These are phyloP conservation scores for Xanthia togata DNA, from an alignment of 2,888 invertebrate species.

Conservation along the genomic window DNA sequence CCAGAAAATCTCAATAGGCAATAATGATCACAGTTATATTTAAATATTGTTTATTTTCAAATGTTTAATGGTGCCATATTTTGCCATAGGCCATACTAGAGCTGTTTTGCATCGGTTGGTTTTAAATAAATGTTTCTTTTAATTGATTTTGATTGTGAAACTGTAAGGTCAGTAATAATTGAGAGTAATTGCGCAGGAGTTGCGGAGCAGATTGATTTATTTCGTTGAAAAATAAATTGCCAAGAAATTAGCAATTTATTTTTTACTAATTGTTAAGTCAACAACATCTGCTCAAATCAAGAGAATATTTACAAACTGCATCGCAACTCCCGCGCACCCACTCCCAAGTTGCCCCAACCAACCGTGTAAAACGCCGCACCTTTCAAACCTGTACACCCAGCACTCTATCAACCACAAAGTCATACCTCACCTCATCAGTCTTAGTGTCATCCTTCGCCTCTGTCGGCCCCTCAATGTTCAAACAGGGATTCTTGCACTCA, in stretches of 20 bases:
- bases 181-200: constrained; percentile 36
- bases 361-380: constrained; percentile 59
- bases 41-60: constrained; percentile 75
- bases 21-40: constrained; percentile 84
- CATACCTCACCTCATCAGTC: constrained; percentile 92
- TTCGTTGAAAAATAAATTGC: neutral
- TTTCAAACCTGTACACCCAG: constrained; percentile 95
- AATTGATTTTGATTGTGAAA: constrained; percentile 15
- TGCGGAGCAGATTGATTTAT: neutral
- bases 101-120: constrained; percentile 57
- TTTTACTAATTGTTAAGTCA: neutral
- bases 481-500: constrained; percentile 84
- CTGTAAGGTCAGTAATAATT: constrained; percentile 7
- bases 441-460: constrained; percentile 81
- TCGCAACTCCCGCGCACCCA: constrained; percentile 44
- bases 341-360: constrained; percentile 16
- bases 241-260: neutral
- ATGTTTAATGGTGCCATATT: constrained; percentile 80
- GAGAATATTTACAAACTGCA: neutral
- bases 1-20: constrained; percentile 89
- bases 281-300: constrained; percentile 4
- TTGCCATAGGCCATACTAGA: constrained; percentile 74
- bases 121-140: constrained; percentile 21
- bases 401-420: constrained; percentile 95
- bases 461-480: constrained; percentile 69